Evolutionary conservation across 2,888 invertebrate species (phyloP), one percentile per base, ranked within the genome.

Genomic region (Bembecia ichneumoniformis): DNA sequence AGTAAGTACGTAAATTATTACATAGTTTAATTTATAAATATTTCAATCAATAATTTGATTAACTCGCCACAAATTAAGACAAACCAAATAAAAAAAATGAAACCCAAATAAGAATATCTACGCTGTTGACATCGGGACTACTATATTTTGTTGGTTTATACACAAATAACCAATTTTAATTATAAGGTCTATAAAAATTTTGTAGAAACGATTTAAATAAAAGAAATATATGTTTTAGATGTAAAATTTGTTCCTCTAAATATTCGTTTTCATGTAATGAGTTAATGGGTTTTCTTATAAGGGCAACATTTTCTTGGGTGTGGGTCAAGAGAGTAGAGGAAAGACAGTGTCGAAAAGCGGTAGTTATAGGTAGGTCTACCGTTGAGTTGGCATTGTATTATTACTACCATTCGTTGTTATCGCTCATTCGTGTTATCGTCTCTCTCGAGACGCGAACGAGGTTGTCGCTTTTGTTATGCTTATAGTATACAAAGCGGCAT

Each of bases 351-450:
- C 66, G 67, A 73, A 74, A 74, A 68, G 70, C 71, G 64, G 71
- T 83, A 84, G 78, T 68, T 84, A 84, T 86, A 86, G 83, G 76
- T 84, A 84, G 82, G 84, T 86, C 72, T 76, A 61, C 62, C 72
- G 82, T 82, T 77, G 84, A 77, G 84, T 82, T 83, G 86, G 84
- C 84, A 82, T 75, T 71, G 76, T 81, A 80, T 78, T 74, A 71
- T 68, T 70, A 68, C 68, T 71, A 74, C 68, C 68, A 69, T 69
- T 70, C 75, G 70, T 69, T 69, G 79, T 80, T 81, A 80, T 80
- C 77, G 74, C 60, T 57, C 10, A 58, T 64, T 63, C 66, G 73
- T 68, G 77, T 77, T 83, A 82, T 81, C 84, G 77, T 64, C 58
- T 49, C 53, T 58, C 53, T 52, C 51, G 48, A 52, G 52, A 28